A percentile compares a stretch with the other conserved stretches of the same genome.
These are phyloP conservation scores for Euleptes europaea DNA, from an alignment of 2,113 vertebrate species.

Conservation along the genomic window DNA sequence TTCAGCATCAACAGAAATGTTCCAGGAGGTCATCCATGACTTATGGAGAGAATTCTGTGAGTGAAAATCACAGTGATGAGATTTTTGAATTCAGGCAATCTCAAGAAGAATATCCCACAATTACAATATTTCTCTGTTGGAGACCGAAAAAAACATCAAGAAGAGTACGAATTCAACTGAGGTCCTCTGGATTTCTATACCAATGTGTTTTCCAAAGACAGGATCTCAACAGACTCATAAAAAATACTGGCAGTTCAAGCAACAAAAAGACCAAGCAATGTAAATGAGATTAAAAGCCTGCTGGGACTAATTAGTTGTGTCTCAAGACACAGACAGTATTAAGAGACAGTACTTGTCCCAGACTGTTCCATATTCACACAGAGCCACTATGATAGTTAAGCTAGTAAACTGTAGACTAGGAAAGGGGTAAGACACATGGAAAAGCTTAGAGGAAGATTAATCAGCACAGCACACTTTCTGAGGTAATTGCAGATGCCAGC, in stretches of 20 bases:
- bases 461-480: background rate
- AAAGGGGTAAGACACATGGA: background rate
- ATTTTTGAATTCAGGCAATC: background rate
- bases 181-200: background rate
- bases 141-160: background rate
- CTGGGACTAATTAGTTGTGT: background rate
- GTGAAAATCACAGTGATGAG: background rate
- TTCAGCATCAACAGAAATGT: background rate
- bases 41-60: background rate
- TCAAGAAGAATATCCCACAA: background rate
- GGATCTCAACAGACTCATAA: background rate
- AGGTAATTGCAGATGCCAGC: background rate
- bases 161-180: background rate
- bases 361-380: background rate
- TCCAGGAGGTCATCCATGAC: background rate
- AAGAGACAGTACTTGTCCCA: conserved; percentile 4
- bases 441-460: background rate
- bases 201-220: background rate
- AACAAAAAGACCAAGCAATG: background rate
- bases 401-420: background rate
- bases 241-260: background rate
- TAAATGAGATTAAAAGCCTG: background rate
- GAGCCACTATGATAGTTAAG: background rate
- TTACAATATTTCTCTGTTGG: background rate
- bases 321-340: background rate